Percentiles rank a stretch among this genome's conserved stretches.
Evolutionary conservation across 2,797 vertebrate genomes (phyloP).

Genomic region (Lepilemur ruficaudatus): DNA sequence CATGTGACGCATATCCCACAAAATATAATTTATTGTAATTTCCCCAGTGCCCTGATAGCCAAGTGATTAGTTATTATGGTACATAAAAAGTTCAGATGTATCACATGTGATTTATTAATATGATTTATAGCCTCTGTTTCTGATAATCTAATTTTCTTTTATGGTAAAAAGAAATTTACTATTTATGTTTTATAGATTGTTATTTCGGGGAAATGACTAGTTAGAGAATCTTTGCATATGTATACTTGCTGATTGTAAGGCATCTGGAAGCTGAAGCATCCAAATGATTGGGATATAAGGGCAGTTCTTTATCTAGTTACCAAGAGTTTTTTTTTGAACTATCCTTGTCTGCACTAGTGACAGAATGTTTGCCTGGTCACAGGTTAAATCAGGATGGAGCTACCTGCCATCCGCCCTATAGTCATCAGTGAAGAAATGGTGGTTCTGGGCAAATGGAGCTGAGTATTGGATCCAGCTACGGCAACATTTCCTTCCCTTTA

Average conservation of each 20-base stretch:
- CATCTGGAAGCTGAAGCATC: background rate
- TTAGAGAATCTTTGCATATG: slow-evolving; percentile 49
- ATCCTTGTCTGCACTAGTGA: background rate
- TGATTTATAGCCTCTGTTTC: slow-evolving; percentile 71
- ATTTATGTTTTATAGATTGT: slow-evolving; percentile 71
- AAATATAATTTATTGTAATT: slow-evolving; percentile 75
- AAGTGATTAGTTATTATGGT: slow-evolving; percentile 75
- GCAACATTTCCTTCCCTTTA: background rate
- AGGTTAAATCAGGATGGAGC: background rate
- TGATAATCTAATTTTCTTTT: slow-evolving; percentile 78
- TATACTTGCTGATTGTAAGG: slow-evolving; percentile 24
- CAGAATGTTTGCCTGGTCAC: background rate
- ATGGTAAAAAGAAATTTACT: slow-evolving; percentile 73
- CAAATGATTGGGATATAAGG: background rate
- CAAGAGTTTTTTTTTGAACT: slow-evolving; percentile 17
- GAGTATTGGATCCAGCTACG: background rate
- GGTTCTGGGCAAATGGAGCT: background rate
- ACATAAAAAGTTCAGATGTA: slow-evolving; percentile 69
- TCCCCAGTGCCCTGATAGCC: slow-evolving; percentile 62
- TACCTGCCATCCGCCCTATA: background rate
- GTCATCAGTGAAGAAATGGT: background rate
- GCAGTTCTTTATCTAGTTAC: background rate
- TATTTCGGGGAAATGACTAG: slow-evolving; percentile 70
- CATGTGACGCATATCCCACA: slow-evolving; percentile 59
- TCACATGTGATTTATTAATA: slow-evolving; percentile 67